A percentile compares a stretch with the other conserved stretches of the same genome.
Conservation (phyloP, 2,797 vertebrate genomes). For the Siniperca scherzeri region DNA sequence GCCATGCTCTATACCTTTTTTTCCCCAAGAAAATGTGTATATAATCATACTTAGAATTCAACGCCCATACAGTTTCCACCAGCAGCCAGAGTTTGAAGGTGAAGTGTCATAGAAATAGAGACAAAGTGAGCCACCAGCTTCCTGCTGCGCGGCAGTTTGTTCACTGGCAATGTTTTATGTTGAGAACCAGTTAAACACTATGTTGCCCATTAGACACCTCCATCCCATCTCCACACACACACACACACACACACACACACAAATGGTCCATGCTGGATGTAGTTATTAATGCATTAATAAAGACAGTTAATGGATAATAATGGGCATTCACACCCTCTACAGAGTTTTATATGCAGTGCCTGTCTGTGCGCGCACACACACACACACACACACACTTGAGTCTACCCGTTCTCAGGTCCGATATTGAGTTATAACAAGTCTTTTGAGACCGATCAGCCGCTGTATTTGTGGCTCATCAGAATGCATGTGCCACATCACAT, state of each 20-base stretch:
- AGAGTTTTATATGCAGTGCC: background rate
- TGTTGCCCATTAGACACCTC: constrained; percentile 14
- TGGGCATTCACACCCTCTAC: constrained; percentile 7
- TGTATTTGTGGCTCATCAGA: constrained; percentile 73
- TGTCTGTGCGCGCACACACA: constrained; percentile 4
- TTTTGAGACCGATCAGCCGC: constrained; percentile 72
- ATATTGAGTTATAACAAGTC: constrained; percentile 72
- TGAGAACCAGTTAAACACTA: constrained; percentile 23
- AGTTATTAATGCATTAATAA: constrained; percentile 36
- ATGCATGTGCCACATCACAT: constrained; percentile 78
- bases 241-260: background rate
- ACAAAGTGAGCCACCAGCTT: constrained; percentile 25
- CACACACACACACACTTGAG: background rate
- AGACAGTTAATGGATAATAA: constrained; percentile 18
- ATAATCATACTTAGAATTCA: background rate
- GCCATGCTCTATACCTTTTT: background rate
- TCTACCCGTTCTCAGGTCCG: constrained; percentile 48
- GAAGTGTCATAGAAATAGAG: constrained; percentile 1
- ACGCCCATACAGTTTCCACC: background rate
- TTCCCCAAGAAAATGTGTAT: background rate
- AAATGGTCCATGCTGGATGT: background rate
- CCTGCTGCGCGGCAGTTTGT: constrained; percentile 31
- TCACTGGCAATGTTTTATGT: constrained; percentile 19
- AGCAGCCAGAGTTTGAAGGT: constrained; percentile 23
- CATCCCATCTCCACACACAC: background rate